These are phyloP conservation scores for Cataglyphis altisquamis DNA, from an alignment of 2,888 invertebrate species.

Conservation along the genomic window DNA sequence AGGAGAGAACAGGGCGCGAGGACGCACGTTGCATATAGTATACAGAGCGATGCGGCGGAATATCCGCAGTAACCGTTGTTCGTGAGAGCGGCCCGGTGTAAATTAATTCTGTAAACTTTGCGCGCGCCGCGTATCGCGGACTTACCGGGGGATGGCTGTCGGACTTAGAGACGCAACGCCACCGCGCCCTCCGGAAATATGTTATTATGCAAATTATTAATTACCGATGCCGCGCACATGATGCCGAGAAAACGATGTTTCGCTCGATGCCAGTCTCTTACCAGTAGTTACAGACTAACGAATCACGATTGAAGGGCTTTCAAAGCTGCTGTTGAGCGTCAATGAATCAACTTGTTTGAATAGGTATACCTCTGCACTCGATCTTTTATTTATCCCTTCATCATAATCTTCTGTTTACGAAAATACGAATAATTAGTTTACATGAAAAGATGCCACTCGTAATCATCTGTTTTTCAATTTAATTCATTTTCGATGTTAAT, in stretches of 20 bases:
- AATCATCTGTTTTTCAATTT: background rate
- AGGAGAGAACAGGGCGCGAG: conserved; percentile 38
- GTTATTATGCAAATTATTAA: conserved; percentile 56
- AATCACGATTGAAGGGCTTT: conserved; percentile 41
- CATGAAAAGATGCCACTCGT: background rate
- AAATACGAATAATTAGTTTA: conserved; percentile 1
- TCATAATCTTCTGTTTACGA: background rate
- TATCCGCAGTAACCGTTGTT: conserved; percentile 45
- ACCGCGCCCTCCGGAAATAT: conserved; percentile 32
- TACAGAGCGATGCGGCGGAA: conserved; percentile 18
- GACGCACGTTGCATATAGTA: conserved; percentile 39
- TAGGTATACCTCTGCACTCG: conserved; percentile 1
- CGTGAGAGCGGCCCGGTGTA: conserved; percentile 58
- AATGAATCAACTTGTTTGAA: conserved; percentile 27
- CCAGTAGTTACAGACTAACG: conserved; percentile 23
- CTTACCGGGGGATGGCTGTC: conserved; percentile 15
- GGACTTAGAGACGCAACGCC: conserved; percentile 28
- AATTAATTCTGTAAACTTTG: conserved; percentile 61
- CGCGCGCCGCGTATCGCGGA: conserved; percentile 48
- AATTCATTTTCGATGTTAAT: conserved; percentile 6
- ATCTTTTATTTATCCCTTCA: conserved; percentile 8
- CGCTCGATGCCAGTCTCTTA: conserved; percentile 34
- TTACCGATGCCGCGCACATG: conserved; percentile 34
- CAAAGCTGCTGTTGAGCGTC: conserved; percentile 10
- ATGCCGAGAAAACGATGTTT: conserved; percentile 34